Evolutionary conservation across 2,888 invertebrate genomes (phyloP).

Genomic region (Agrilus mali): DNA sequence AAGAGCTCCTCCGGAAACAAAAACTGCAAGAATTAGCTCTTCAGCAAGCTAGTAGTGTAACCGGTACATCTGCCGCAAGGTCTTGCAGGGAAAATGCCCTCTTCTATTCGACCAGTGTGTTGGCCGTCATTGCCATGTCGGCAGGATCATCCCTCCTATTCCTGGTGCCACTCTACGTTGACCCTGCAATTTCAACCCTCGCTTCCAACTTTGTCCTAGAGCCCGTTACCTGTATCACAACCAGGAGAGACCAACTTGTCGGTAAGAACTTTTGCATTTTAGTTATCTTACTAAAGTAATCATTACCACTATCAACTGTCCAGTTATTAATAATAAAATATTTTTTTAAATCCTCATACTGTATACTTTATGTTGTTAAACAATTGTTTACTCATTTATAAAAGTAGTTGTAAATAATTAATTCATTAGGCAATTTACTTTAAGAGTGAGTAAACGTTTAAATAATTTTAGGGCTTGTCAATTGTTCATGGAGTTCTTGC

Average conservation of each 20-base stretch:
- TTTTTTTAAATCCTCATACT: too few species aligned
- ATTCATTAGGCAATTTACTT: too few species aligned
- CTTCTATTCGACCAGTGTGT: slow-evolving; percentile 57
- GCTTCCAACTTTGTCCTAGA: slow-evolving; percentile 63
- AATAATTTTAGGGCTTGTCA: slow-evolving; percentile 37
- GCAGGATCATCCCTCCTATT: slow-evolving; percentile 61
- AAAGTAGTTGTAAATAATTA: too few species aligned
- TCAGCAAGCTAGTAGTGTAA: slow-evolving; percentile 29
- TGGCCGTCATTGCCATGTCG: slow-evolving; percentile 57
- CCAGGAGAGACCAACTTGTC: slow-evolving; percentile 53
- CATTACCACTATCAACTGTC: too few species aligned
- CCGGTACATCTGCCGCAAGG: slow-evolving; percentile 35
- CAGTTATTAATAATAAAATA: too few species aligned
- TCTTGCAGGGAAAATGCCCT: slow-evolving; percentile 54
- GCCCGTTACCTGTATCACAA: slow-evolving; percentile 61
- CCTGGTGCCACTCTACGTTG: slow-evolving; percentile 61
- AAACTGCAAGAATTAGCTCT: slow-evolving; percentile 46
- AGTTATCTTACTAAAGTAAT: too few species aligned
- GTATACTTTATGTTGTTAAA: too few species aligned
- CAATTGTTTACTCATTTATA: too few species aligned
- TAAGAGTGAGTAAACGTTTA: too few species aligned
- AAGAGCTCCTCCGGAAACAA: slow-evolving; percentile 50
- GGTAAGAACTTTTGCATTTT: slow-evolving; percentile 28
- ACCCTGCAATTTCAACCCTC: slow-evolving; percentile 52
- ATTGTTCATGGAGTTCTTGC: slow-evolving; percentile 71